phyloP scores from a whole-genome alignment of 2,888 invertebrate genomes.

The Cryptops parisi region DNA sequence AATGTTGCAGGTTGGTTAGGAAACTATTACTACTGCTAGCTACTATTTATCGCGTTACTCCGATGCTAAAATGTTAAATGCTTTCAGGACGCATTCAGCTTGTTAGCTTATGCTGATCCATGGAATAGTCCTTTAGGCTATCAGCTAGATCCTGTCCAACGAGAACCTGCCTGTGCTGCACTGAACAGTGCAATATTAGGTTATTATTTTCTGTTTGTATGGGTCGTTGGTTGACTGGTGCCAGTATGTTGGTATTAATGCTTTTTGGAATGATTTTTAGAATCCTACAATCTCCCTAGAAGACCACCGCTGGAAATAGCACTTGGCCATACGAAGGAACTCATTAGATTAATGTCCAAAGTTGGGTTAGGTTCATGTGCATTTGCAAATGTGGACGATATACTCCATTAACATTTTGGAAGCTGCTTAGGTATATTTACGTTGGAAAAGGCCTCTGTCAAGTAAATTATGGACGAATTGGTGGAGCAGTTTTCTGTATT shows the following conservation, averaged over 20 bases:
- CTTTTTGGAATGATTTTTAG: conserved; percentile 45
- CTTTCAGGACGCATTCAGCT: conserved; percentile 85
- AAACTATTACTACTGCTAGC: too few species aligned
- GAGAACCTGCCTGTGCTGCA: conserved; percentile 88
- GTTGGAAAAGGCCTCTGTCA: neutral
- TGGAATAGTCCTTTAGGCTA: conserved; percentile 94
- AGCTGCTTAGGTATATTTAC: neutral
- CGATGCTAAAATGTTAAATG: neutral
- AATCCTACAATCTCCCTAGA: conserved; percentile 77
- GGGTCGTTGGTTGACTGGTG: too few species aligned
- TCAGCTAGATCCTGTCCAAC: conserved; percentile 85
- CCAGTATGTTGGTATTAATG: too few species aligned
- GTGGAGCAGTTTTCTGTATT: neutral
- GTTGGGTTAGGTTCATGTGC: conserved; percentile 85
- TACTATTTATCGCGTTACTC: too few species aligned
- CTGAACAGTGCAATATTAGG: conserved; percentile 96
- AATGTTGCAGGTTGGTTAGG: conserved; percentile 72
- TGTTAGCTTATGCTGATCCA: conserved; percentile 93
- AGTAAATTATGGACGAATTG: neutral
- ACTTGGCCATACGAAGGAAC: conserved; percentile 74
- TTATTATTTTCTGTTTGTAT: too few species aligned
- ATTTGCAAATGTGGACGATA: conserved; percentile 71
- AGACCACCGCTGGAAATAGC: conserved; percentile 86
- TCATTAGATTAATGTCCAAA: conserved; percentile 78
- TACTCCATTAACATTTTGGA: conserved; percentile 26